Percentiles rank a stretch among this genome's conserved stretches.
phyloP scores from a whole-genome alignment of 2,888 invertebrate genomes.

The Pimpla rufipes region DNA sequence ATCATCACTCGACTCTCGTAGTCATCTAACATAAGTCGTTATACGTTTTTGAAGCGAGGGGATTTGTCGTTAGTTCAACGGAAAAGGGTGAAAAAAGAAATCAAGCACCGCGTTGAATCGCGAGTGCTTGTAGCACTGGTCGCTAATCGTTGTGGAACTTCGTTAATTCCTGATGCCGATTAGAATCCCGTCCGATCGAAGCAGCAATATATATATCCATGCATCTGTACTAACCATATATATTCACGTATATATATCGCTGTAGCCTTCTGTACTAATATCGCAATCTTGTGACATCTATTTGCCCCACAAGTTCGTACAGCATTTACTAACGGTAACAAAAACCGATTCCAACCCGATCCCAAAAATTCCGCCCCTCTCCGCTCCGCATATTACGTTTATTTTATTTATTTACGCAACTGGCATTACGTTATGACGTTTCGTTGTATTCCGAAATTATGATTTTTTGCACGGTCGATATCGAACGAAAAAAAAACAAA shows the following conservation, averaged over 20 bases:
- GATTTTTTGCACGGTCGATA: slow-evolving; percentile 53
- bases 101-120: slow-evolving; percentile 21
- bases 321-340: slow-evolving; percentile 68
- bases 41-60: slow-evolving; percentile 1
- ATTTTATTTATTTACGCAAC: slow-evolving; percentile 73
- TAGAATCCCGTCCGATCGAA: slow-evolving; percentile 56
- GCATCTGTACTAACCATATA: slow-evolving; percentile 39
- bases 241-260: slow-evolving; percentile 33
- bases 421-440: slow-evolving; percentile 52
- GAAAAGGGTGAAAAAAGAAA: slow-evolving; percentile 26
- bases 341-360: slow-evolving; percentile 54
- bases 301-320: slow-evolving; percentile 51
- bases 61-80: background rate
- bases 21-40: slow-evolving; percentile 30
- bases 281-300: slow-evolving; percentile 67
- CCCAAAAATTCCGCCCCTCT: slow-evolving; percentile 42
- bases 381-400: slow-evolving; percentile 67
- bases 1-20: slow-evolving; percentile 11
- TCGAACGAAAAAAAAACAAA: slow-evolving; percentile 31
- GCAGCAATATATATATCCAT: slow-evolving; percentile 47
- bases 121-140: slow-evolving; percentile 54
- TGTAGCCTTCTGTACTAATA: slow-evolving; percentile 60
- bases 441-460: slow-evolving; percentile 27
- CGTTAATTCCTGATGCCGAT: slow-evolving; percentile 82
- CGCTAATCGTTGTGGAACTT: slow-evolving; percentile 78